Evolutionary conservation across 1,140 invertebrate genomes (phyloP), one percentile per base, ranked within the genome.

Genomic region (roundworm (Caenorhabditis elegans)): DNA sequence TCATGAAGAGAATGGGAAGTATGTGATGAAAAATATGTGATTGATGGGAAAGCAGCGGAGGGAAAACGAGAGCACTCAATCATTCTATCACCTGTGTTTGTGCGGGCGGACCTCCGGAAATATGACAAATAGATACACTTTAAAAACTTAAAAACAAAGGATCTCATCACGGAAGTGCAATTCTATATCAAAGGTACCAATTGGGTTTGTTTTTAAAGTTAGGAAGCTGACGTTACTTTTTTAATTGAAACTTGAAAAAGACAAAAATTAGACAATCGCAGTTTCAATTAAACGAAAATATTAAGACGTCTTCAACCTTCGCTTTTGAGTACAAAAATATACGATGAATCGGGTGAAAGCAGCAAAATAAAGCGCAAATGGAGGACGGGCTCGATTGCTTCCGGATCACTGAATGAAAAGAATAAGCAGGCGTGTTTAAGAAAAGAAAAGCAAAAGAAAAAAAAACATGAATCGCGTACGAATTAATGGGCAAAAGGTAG

Each of bases 11-110:
- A 39, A 70, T 22, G 17, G 10, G 60, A 70, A 70, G 34, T 39
- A 70, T 70, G 60, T 39, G 60, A 70, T 26, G 60, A 70, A 70
- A 39, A 43, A 39, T 22, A 39, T 70, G 60, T 39, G 60, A 70
- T 39, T 70, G 60, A 70, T 70, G 60, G 13, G 17, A 22, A 28
- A 34, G 19, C 31, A n/a, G 26, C 0, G 17, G 13, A 3, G 6
- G n/a, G 26, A 17, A 17, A 13, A 39, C n/a, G 34, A 22, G n/a
- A 22, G 31, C 2, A 70, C 19, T 70, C 31, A 39, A 39, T 70
- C 60, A 70, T 70, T 70, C 60, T 70, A 70, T 70, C 60, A 70
- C 60, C 60, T 70, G 60, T 70, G n/a, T 43, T 43, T 43, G 60
- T 39, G 60, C 60, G 34, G 60, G 34, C 60, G 53, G 13, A 3